Percentiles rank a stretch among this genome's conserved stretches.
Evolutionary conservation across 2,888 invertebrate genomes (phyloP).

Genomic region (Sphinx pinastri): DNA sequence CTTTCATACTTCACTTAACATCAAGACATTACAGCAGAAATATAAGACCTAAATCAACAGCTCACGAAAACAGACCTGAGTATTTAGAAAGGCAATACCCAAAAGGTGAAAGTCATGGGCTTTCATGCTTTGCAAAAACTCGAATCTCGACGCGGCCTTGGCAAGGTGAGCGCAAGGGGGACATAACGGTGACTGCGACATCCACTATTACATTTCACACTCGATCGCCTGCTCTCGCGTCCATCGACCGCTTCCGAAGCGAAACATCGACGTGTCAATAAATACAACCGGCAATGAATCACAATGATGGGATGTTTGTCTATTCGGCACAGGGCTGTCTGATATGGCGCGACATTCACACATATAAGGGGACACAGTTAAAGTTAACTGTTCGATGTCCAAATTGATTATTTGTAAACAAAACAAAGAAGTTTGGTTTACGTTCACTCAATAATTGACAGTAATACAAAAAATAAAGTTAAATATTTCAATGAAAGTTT

Average conservation of each 20-base stretch:
- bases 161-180: conserved; percentile 82
- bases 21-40: not conserved
- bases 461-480: not conserved
- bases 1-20: not conserved
- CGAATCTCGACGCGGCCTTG: conserved; percentile 79
- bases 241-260: conserved; percentile 50
- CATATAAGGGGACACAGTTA: conserved; percentile 55
- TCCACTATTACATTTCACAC: conserved; percentile 51
- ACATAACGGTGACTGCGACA: conserved; percentile 75
- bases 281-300: conserved; percentile 44
- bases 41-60: conserved; percentile 42
- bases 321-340: conserved; percentile 22
- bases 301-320: not conserved
- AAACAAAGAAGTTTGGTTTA: conserved; percentile 31
- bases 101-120: conserved; percentile 82
- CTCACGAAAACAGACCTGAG: conserved; percentile 56
- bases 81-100: conserved; percentile 77
- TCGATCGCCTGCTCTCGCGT: conserved; percentile 48
- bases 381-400: conserved; percentile 66
- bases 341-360: conserved; percentile 26
- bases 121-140: conserved; percentile 80
- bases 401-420: conserved; percentile 69
- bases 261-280: conserved; percentile 5
- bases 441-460: not conserved
- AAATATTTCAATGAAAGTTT: not conserved